Base-by-base conservation (phyloP, 2,113 vertebrate genomes). In the Numida meleagris region DNA sequence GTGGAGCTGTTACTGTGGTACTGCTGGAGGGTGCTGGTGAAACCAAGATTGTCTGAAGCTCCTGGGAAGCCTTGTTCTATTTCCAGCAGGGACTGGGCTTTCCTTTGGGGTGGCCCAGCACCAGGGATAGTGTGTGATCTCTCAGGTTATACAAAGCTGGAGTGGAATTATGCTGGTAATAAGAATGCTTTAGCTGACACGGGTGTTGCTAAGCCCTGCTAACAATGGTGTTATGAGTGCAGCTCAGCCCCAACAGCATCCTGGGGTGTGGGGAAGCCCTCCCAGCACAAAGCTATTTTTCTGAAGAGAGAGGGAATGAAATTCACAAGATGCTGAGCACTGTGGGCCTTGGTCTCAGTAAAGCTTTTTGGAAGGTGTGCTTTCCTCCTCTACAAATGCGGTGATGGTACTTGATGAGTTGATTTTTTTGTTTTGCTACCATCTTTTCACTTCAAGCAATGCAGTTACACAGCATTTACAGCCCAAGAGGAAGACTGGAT, bases 1-100 rank as follows among this genome's bases (percentile, higher is more conserved):
- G 34, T 5, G 7, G 6, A 3, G 34, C 61, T 29, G 31, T 3
- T 27, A 3, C 1, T 11, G 38, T 15, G 21, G 20, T 12, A 10
- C 25, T 7, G n/a, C 40, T 43, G 29, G 9, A 33, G 29, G 3
- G 2, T 4, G 19, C 5, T 12, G 55, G 4, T 4, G 7, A 50
- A 11, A 40, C 18, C 31, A 25, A 19, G 6, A 14, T 24, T 45
- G 59, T 12, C 43, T 27, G 20, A 3, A 63, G 63, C 42, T 46
- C 38, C 42, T 24, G 58, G 14, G 29, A n/a, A 75, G 10, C 23
- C 46, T 42, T 3, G 27, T 29, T 40, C 43, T 40, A 0, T 33
- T 80, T 29, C 21, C 51, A 55, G 63, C 50, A 23, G 6, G 10
- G 24, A 25, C 31, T 55, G 71, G n/a, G 2, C 34, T 58, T 31